Evolutionary conservation across 2,797 vertebrate genomes (phyloP).

Genomic region (Pogoniulus pusillus): DNA sequence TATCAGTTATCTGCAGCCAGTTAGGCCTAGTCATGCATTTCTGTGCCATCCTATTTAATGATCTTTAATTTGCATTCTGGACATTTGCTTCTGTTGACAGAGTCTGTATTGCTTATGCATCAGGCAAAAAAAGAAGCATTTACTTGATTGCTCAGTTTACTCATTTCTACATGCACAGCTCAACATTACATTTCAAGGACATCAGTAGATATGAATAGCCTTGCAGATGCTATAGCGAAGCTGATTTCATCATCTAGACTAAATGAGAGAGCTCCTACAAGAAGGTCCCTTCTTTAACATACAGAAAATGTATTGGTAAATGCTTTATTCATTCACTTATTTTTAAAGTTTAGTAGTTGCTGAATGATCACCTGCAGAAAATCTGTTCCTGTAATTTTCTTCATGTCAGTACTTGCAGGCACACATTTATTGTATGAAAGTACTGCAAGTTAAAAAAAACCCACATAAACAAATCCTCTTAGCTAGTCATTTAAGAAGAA

Average conservation of each 20-base stretch:
- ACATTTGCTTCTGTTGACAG: background rate
- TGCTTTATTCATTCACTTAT: background rate
- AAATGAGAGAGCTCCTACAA: background rate
- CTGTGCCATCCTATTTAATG: background rate
- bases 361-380: background rate
- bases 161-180: background rate
- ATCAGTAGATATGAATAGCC: constrained; percentile 13
- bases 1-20: background rate
- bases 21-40: background rate
- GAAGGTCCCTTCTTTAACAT: background rate
- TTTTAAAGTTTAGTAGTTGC: background rate
- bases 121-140: background rate
- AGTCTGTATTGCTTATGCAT: background rate
- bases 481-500: background rate
- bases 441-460: background rate
- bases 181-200: constrained; percentile 18
- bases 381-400: background rate
- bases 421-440: background rate
- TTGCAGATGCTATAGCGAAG: background rate
- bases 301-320: background rate
- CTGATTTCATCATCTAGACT: constrained; percentile 3
- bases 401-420: background rate
- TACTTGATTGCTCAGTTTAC: background rate
- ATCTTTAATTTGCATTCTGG: background rate
- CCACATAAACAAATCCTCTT: background rate